These are phyloP conservation scores for Lasioglossum marginatum DNA, from an alignment of 2,888 invertebrate species.

Conservation along the genomic window DNA sequence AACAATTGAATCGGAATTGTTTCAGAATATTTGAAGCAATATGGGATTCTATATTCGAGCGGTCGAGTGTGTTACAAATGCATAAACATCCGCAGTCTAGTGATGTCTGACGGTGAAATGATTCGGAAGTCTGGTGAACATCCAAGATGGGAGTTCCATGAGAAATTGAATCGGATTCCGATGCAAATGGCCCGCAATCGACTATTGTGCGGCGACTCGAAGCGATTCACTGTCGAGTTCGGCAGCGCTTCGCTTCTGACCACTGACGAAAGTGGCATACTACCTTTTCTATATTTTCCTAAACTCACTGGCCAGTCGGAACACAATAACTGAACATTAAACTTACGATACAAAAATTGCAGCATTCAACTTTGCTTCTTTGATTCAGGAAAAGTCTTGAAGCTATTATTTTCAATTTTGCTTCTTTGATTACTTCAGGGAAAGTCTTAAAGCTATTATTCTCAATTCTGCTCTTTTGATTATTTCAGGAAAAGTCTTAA, in stretches of 20 bases:
- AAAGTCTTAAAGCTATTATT: too few species aligned
- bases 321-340: not conserved
- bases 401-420: not conserved
- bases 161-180: constrained; percentile 3
- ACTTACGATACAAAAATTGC: not conserved
- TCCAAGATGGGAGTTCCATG: constrained; percentile 9
- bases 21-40: not conserved
- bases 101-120: constrained; percentile 23
- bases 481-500: not conserved
- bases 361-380: not conserved
- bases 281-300: constrained; percentile 1
- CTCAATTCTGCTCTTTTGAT: not conserved
- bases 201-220: not conserved
- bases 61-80: not conserved
- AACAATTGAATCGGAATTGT: not conserved
- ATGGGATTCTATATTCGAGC: not conserved
- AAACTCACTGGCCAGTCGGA: not conserved
- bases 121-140: constrained; percentile 19
- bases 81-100: not conserved
- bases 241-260: not conserved
- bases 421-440: too few species aligned
- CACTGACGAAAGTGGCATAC: not conserved
- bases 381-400: not conserved
- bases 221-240: not conserved
- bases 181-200: not conserved